Evolutionary conservation across 1,140 invertebrate genomes (phyloP).

Genomic region (Stegodyphus dumicola): DNA sequence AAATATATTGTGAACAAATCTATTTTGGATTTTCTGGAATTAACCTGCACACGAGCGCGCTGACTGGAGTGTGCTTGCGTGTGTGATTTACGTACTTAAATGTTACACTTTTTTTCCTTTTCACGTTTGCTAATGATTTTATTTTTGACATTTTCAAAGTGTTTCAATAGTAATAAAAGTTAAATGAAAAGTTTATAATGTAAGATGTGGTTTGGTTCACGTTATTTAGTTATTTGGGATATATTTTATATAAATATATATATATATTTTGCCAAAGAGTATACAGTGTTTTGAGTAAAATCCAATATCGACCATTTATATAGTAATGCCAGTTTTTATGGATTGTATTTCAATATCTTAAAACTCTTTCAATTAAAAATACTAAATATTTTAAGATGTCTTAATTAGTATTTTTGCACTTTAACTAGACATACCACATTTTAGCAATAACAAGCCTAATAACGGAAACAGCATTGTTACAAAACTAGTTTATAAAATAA

Average conservation of each 20-base stretch:
- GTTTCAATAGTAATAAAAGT: slow-evolving; percentile 60
- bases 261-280: slow-evolving; percentile 62
- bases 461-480: slow-evolving; percentile 60
- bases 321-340: slow-evolving; percentile 62
- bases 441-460: slow-evolving; percentile 60
- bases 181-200: slow-evolving; percentile 60
- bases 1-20: slow-evolving; percentile 61
- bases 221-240: slow-evolving; percentile 62
- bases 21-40: slow-evolving; percentile 60
- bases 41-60: not conserved
- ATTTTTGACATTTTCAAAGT: slow-evolving; percentile 62
- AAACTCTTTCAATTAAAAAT: slow-evolving; percentile 61
- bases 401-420: slow-evolving; percentile 62
- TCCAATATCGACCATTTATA: slow-evolving; percentile 61
- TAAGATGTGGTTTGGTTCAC: slow-evolving; percentile 59
- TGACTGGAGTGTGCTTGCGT: slow-evolving; percentile 10
- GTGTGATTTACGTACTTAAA: slow-evolving; percentile 62
- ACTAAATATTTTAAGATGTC: slow-evolving; percentile 62
- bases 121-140: slow-evolving; percentile 50
- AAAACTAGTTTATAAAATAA: slow-evolving; percentile 60
- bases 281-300: slow-evolving; percentile 62
- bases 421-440: slow-evolving; percentile 62
- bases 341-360: slow-evolving; percentile 61
- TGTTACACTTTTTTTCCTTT: slow-evolving; percentile 49
- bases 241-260: slow-evolving; percentile 62